Conservation (phyloP, 2,113 vertebrate genomes). For the Xenopus tropicalis region DNA sequence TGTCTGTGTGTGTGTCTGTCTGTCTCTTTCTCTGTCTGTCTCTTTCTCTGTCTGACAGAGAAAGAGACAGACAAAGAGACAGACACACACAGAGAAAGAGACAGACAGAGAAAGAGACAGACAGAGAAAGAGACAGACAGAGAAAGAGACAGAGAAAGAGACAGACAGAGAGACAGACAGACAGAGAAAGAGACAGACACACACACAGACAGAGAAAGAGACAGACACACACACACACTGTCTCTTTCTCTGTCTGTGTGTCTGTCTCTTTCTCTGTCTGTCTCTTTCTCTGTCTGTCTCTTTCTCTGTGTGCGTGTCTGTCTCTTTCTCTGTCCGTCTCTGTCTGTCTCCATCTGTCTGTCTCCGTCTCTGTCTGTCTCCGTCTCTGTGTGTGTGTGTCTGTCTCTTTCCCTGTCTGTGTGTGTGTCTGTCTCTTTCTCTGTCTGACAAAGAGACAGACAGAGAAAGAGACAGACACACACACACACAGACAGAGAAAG, state of each 20-base stretch:
- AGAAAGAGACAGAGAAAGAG: neutral
- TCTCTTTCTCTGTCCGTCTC: too few species aligned
- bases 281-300: too few species aligned
- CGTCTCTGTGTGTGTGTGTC: too few species aligned
- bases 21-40: neutral
- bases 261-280: too few species aligned
- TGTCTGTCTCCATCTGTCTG: too few species aligned
- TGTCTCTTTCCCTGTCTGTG: too few species aligned
- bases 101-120: neutral
- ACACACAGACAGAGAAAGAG: neutral
- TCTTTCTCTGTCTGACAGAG: neutral
- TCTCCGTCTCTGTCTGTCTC: too few species aligned
- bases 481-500: neutral
- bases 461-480: neutral
- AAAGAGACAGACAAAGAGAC: constrained; percentile 3
- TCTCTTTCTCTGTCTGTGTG: too few species aligned
- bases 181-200: neutral
- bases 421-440: too few species aligned
- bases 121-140: neutral
- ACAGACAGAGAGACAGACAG: neutral
- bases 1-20: too few species aligned
- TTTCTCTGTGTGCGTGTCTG: too few species aligned
- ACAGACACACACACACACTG: neutral
- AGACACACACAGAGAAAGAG: constrained; percentile 4
- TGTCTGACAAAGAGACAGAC: too few species aligned